Percentiles rank a stretch among this genome's conserved stretches.
Conservation (phyloP, 2,888 invertebrate genomes). For the Keiferia lycopersicella region DNA sequence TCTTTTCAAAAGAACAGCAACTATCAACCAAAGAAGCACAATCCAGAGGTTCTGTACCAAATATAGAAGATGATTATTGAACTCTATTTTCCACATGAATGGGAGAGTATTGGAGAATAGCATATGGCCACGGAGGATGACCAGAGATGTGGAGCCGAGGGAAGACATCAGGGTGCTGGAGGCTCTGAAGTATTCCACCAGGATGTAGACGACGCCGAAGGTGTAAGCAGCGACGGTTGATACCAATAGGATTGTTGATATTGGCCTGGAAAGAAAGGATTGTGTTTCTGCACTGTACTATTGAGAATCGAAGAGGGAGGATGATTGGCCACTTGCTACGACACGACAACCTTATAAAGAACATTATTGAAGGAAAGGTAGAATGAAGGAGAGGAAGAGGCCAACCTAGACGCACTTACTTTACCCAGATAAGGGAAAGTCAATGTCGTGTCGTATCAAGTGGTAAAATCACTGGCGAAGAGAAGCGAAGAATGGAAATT, state of each 20-base stretch:
- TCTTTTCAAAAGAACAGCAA: slow-evolving; percentile 25
- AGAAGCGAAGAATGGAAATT: no score
- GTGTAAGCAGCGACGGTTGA: slow-evolving; percentile 11
- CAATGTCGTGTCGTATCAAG: no score
- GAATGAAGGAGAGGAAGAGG: no score
- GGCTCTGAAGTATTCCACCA: slow-evolving; percentile 20
- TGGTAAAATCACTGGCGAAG: no score
- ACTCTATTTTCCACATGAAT: slow-evolving; percentile 22
- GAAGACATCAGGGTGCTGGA: slow-evolving; percentile 16
- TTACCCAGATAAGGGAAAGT: no score
- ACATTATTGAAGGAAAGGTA: no score
- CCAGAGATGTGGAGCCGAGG: slow-evolving; percentile 19
- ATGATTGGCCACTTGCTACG: no score
- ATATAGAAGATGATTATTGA: slow-evolving; percentile 27
- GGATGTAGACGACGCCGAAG: slow-evolving; percentile 21
- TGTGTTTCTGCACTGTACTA: background rate
- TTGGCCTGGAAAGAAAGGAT: slow-evolving; percentile 31
- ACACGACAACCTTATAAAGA: no score
- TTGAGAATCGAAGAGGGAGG: no score
- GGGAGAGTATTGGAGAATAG: slow-evolving; percentile 30
- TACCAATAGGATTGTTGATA: slow-evolving; percentile 28
- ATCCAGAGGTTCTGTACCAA: slow-evolving; percentile 30
- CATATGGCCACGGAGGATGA: slow-evolving; percentile 29
- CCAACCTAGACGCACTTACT: no score
- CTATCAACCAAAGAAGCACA: slow-evolving; percentile 28